These are phyloP conservation scores for Cisticola juncidis DNA, from an alignment of 2,113 vertebrate genomes.

Conservation along the genomic window DNA sequence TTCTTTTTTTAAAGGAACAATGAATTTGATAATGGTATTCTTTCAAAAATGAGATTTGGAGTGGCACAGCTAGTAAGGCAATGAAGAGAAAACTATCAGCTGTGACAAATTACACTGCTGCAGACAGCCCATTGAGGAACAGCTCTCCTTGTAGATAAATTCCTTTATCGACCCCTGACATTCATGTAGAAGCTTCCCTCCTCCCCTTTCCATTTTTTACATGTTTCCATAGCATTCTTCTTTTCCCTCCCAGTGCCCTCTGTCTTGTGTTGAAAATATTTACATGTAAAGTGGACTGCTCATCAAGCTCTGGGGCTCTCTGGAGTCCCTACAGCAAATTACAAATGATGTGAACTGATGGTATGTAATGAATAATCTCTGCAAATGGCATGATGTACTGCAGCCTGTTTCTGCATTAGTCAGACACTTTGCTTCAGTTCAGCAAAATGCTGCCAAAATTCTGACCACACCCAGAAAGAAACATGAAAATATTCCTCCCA, in stretches of 20 bases:
- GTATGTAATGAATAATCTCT: slow-evolving; percentile 1
- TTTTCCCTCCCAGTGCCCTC: not conserved
- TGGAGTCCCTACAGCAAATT: not conserved
- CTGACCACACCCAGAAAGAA: slow-evolving; percentile 52
- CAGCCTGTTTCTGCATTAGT: slow-evolving; percentile 48
- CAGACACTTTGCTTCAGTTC: slow-evolving; percentile 9
- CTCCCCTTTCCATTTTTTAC: not conserved
- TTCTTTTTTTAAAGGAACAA: not conserved
- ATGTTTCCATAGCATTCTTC: not conserved
- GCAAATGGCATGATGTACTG: not conserved
- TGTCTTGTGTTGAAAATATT: not conserved
- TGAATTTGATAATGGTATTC: not conserved
- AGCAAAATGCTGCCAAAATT: slow-evolving; percentile 37
- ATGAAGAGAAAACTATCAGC: not conserved
- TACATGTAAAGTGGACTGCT: not conserved
- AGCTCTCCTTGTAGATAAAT: not conserved
- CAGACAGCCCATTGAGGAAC: not conserved
- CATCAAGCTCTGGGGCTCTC: not conserved
- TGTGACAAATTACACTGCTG: not conserved
- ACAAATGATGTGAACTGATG: not conserved
- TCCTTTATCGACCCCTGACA: not conserved
- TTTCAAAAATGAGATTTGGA: not conserved
- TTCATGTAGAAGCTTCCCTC: not conserved
- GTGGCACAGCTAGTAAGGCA: not conserved
- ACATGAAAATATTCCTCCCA: slow-evolving; percentile 53